A percentile compares a stretch with the other conserved stretches of the same genome.
Conservation (phyloP, 1,140 invertebrate genomes). For the Stratiolaelaps scimitus region DNA sequence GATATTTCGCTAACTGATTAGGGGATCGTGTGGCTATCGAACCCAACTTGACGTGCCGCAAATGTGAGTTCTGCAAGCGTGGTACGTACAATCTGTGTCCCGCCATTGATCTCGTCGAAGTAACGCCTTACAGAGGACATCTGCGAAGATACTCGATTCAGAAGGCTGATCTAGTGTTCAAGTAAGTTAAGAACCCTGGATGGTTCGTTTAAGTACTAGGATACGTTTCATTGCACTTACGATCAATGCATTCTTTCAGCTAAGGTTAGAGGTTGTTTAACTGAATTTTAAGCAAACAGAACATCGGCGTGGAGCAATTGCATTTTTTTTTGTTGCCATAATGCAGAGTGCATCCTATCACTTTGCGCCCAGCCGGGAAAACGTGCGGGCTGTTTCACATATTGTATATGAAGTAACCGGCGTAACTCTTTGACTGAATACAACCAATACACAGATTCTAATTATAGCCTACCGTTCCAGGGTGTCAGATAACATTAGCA, state of each 20-base stretch:
- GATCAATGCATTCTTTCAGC: no score
- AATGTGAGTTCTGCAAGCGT: conserved; percentile 67
- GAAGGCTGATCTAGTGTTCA: conserved; percentile 37
- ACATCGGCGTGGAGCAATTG: neutral
- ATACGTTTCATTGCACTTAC: no score
- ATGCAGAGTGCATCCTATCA: no score
- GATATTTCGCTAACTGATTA: no score
- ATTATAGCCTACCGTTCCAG: conserved; percentile 47
- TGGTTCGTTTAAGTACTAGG: no score
- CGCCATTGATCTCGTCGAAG: conserved; percentile 74
- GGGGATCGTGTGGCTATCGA: conserved; percentile 87
- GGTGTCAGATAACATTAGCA: conserved; percentile 68
- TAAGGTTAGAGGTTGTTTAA: neutral
- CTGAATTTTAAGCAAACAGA: neutral
- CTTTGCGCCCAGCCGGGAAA: no score
- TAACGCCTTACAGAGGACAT: conserved; percentile 43
- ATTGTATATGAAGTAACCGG: no score
- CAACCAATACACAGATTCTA: no score
- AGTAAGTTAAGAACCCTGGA: conserved; percentile 34
- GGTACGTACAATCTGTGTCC: conserved; percentile 81
- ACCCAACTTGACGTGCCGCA: conserved; percentile 73
- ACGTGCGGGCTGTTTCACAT: no score
- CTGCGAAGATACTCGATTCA: conserved; percentile 35
- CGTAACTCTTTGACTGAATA: no score
- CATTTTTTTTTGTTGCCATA: conserved; percentile 36